phyloP scores from a whole-genome alignment of 2,113 vertebrate genomes.

The Pygoscelis antarcticus region DNA sequence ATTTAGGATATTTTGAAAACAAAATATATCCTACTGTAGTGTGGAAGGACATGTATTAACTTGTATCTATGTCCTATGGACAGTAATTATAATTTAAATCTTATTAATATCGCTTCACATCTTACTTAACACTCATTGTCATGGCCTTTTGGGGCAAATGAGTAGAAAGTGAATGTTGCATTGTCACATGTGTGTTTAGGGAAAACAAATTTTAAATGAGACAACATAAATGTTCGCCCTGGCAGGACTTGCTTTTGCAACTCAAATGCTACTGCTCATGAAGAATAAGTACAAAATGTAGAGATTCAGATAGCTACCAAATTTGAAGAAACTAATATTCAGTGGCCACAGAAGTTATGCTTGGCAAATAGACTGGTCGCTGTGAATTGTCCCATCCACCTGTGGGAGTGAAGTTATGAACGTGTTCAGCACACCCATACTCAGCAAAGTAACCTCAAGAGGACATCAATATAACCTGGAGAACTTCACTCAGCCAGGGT shows the following conservation, averaged over 20 bases:
- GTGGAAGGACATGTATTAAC: neutral
- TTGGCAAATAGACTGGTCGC: neutral
- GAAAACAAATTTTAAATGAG: neutral
- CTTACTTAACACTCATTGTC: neutral
- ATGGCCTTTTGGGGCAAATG: neutral
- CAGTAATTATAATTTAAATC: neutral
- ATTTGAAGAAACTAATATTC: neutral
- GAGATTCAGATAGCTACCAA: neutral
- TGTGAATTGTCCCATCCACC: neutral
- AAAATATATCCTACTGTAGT: neutral
- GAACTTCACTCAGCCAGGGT: neutral
- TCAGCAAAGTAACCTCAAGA: neutral
- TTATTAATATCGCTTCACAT: neutral
- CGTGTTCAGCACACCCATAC: neutral
- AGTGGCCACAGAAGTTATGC: neutral
- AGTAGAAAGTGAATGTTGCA: neutral
- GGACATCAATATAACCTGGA: neutral
- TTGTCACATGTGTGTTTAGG: neutral
- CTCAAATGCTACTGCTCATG: neutral
- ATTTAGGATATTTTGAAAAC: neutral
- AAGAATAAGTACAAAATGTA: neutral
- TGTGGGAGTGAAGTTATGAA: neutral
- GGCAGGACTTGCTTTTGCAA: neutral
- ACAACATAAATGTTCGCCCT: neutral
- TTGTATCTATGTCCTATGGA: neutral